A percentile compares a stretch with the other conserved stretches of the same genome.
phyloP scores from a whole-genome alignment of 1,140 invertebrate genomes.

The Penaeus indicus region DNA sequence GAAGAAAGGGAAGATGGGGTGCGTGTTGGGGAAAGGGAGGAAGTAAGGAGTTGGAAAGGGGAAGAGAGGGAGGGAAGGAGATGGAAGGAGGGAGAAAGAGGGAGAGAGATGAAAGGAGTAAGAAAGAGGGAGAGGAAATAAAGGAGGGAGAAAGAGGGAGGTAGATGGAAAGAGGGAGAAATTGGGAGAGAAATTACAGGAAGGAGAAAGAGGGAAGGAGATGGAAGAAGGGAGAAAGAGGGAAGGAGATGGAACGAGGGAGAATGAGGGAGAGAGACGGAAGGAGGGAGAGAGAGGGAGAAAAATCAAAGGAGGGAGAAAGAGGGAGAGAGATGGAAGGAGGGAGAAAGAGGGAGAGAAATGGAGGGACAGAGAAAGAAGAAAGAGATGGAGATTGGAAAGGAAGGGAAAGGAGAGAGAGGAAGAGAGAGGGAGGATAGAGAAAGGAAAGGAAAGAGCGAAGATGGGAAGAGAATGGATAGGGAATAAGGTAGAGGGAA shows the following conservation, averaged over 20 bases:
- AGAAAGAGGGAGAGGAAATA: too few relatives aligned
- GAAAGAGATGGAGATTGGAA: too few relatives aligned
- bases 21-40: too few relatives aligned
- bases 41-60: too few relatives aligned
- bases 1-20: too few relatives aligned
- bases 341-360: not conserved
- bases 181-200: not conserved
- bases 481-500: too few relatives aligned
- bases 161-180: too few relatives aligned
- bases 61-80: too few relatives aligned
- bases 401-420: too few relatives aligned
- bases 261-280: not conserved
- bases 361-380: not conserved
- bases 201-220: not conserved
- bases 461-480: too few relatives aligned
- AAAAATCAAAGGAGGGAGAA: not conserved
- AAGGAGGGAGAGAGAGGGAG: not conserved
- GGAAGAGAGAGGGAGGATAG: not conserved
- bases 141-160: too few relatives aligned
- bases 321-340: not conserved
- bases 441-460: not conserved
- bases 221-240: not conserved
- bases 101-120: too few relatives aligned
- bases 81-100: fast-evolving
- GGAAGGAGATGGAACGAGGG: not conserved